These are phyloP conservation scores for Myopa testacea DNA, from an alignment of 2,888 invertebrate species.

Conservation along the genomic window DNA sequence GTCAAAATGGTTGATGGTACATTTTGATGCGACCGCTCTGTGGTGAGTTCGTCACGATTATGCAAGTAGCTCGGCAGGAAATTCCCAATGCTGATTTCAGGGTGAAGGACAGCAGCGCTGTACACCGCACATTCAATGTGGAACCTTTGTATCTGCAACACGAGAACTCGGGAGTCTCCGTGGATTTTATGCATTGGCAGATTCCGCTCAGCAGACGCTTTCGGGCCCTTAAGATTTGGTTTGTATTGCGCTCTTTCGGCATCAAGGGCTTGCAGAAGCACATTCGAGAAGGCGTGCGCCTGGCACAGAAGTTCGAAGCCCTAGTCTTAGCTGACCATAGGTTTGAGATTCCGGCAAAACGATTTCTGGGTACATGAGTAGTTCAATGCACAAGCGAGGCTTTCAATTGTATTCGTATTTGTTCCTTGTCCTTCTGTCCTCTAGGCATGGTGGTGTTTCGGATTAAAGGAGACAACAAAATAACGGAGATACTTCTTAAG, in stretches of 20 bases:
- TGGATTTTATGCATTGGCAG: slow-evolving; percentile 99
- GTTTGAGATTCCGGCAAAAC: slow-evolving; percentile 89
- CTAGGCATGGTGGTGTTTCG: slow-evolving; percentile 90
- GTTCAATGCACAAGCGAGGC: background rate
- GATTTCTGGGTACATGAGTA: slow-evolving; percentile 74
- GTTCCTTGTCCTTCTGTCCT: background rate
- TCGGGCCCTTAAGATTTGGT: slow-evolving; percentile 94
- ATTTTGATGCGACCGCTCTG: slow-evolving; percentile 99
- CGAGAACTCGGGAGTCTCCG: slow-evolving; percentile 96
- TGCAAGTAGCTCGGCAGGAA: too few relatives aligned
- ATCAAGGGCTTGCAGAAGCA: slow-evolving; percentile 92
- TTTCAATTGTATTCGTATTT: background rate
- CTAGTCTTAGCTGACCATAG: slow-evolving; percentile 83
- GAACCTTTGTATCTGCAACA: slow-evolving; percentile 97
- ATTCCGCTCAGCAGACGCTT: slow-evolving; percentile 94
- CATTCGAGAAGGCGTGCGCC: slow-evolving; percentile 88
- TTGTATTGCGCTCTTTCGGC: slow-evolving; percentile 94
- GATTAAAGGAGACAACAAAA: slow-evolving; percentile 83
- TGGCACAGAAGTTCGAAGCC: slow-evolving; percentile 92
- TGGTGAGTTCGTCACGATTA: slow-evolving; percentile 75
- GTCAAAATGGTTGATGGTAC: slow-evolving; percentile 98
- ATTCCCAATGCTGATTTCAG: slow-evolving; percentile 70
- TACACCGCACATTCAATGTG: slow-evolving; percentile 97
- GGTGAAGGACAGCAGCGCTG: slow-evolving; percentile 92
- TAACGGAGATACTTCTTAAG: slow-evolving; percentile 90